Conservation (phyloP, 1,140 invertebrate genomes). For the Delia radicum region DNA sequence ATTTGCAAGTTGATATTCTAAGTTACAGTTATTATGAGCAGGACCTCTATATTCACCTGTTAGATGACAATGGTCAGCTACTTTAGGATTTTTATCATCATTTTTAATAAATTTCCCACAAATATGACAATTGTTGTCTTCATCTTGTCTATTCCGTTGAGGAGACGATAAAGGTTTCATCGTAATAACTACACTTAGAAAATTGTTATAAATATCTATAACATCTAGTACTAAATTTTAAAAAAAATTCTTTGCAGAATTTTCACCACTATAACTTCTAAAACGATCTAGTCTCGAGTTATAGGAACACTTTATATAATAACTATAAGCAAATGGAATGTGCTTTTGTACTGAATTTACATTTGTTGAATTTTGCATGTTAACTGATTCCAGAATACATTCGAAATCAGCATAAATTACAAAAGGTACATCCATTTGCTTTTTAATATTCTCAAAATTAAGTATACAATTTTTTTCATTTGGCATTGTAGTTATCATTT, state of each 20-base stretch:
- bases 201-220: background rate
- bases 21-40: background rate
- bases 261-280: background rate
- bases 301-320: background rate
- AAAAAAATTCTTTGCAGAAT: background rate
- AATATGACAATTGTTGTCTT: background rate
- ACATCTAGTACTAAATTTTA: background rate
- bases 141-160: background rate
- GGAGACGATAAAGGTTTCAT: background rate
- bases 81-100: no score
- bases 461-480: conserved; percentile 31
- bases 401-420: conserved; percentile 50
- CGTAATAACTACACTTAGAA: background rate
- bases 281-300: background rate
- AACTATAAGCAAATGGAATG: background rate
- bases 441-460: conserved; percentile 38
- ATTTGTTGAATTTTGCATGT: conserved; percentile 26
- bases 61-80: background rate
- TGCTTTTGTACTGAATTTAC: background rate
- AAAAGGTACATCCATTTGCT: conserved; percentile 42
- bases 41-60: background rate
- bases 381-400: conserved; percentile 34
- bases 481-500: conserved; percentile 32
- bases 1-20: background rate
- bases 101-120: background rate